Evolutionary conservation across 2,797 vertebrate genomes (phyloP).

Genomic region (Parauchenoglanis punctatus): DNA sequence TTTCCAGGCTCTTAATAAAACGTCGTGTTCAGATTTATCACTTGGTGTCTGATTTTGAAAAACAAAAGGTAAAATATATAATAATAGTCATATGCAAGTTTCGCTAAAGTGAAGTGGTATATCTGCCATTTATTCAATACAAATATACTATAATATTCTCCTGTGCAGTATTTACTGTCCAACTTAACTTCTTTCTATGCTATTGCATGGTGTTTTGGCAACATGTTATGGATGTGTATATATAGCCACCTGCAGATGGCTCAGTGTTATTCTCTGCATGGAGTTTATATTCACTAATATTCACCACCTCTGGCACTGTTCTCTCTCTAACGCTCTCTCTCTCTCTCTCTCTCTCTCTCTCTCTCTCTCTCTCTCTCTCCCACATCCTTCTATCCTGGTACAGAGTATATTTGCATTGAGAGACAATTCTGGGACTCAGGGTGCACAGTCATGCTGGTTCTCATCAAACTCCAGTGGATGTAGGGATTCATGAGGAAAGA

Average conservation of each 20-base stretch:
- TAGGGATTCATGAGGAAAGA: constrained; percentile 38
- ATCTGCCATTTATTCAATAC: background rate
- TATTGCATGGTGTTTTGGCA: background rate
- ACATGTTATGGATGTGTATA: constrained; percentile 6
- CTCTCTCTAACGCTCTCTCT: background rate
- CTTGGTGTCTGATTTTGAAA: constrained; percentile 61
- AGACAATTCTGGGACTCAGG: constrained; percentile 62
- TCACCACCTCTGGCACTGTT: constrained; percentile 21
- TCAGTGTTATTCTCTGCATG: constrained; percentile 34
- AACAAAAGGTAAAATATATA: constrained; percentile 28
- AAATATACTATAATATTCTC: background rate
- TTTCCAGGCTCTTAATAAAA: constrained; percentile 72
- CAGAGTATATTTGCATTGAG: constrained; percentile 64
- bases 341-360: constrained; percentile 4
- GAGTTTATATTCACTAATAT: constrained; percentile 33
- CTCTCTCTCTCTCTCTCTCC: background rate
- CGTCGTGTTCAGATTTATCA: constrained; percentile 67
- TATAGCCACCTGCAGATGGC: constrained; percentile 6
- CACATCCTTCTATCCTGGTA: constrained; percentile 5
- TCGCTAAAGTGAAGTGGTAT: background rate
- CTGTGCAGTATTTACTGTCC: constrained; percentile 19
- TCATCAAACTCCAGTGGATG: constrained; percentile 57
- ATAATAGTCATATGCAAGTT: constrained; percentile 32
- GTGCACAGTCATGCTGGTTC: constrained; percentile 62
- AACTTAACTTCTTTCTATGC: background rate